Base-by-base conservation (phyloP, 2,113 vertebrate species). In the Percopsis transmontana region DNA sequence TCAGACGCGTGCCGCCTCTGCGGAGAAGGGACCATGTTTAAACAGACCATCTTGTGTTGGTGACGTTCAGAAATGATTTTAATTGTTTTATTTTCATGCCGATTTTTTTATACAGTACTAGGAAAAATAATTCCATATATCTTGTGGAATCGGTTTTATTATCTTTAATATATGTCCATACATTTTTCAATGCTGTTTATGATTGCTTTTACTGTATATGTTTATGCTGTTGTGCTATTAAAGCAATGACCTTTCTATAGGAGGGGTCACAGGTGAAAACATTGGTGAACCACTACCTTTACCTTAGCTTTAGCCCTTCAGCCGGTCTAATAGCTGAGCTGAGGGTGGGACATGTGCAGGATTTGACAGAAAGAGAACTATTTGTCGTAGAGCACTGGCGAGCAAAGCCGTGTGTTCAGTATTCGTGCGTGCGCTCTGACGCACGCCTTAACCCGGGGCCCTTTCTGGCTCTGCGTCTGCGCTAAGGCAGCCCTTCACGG, bases 401-500 rank as follows among this genome's bases (percentile, higher is more conserved):
- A n/a, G 42, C 23, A 18, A 19, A 48, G 68, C 27, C 23, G 40
- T 45, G 39, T n/a, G 41, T 62, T 70, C 14, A 72, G 77, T 72
- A 71, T 52, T 58, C 20, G 18, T 10, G 15, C 52, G 58, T 63
- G 68, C n/a, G 48, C 56, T 68, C 68, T 81, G 83, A 89, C 80
- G 68, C 83, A 85, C 71, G 74, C 41, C 27, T 65, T 69, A 62
- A 62, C 62, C 62, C 58, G 12, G 66, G 42, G 42, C 18, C 55
- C 64, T 80, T 39, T 76, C 77, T 74, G 79, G 70, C 66, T 40
- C 75, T 84, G 82, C 83, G 67, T 18, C 68, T n/a, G n/a, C n/a
- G n/a, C n/a, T n/a, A n/a, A n/a, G n/a, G 57, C 74, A 80, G 82
- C 80, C 81, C 78, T 86, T 87, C 84, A 87, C 81, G 80, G 80